phyloP scores from a whole-genome alignment of 2,113 vertebrate genomes.

The Neodontobutis hainanensis region DNA sequence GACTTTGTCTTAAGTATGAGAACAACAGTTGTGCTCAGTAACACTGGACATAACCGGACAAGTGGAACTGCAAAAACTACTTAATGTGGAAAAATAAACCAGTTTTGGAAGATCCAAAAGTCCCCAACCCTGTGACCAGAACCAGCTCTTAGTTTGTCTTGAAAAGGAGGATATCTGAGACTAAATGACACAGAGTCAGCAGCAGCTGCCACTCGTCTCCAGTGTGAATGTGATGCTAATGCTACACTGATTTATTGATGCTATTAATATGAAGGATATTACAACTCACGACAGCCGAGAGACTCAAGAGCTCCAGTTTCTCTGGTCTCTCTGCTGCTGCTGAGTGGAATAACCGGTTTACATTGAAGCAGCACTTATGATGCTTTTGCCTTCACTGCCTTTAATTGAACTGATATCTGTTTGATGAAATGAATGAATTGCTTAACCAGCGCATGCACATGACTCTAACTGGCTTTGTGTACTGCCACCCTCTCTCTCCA shows the following conservation, averaged over 20 bases:
- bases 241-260: constrained; percentile 55
- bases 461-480: constrained; percentile 73
- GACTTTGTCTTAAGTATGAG: no score
- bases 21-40: no score
- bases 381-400: constrained; percentile 74
- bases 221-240: constrained; percentile 56
- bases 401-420: constrained; percentile 61
- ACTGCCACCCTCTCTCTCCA: constrained; percentile 47
- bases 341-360: constrained; percentile 61
- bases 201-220: constrained; percentile 44
- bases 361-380: constrained; percentile 36
- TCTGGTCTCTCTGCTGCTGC: constrained; percentile 33
- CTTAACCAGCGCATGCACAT: constrained; percentile 72
- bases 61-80: no score
- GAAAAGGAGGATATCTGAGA: constrained; percentile 47
- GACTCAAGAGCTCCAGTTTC: background rate
- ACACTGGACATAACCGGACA: no score
- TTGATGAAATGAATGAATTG: constrained; percentile 51
- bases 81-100: no score
- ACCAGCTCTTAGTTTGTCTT: background rate
- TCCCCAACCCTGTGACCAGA: no score
- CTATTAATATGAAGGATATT: constrained; percentile 66
- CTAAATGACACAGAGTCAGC: constrained; percentile 55
- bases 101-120: no score
- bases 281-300: constrained; percentile 37